Conservation (phyloP, 2,797 vertebrate species). For the Cottoperca gobio region DNA sequence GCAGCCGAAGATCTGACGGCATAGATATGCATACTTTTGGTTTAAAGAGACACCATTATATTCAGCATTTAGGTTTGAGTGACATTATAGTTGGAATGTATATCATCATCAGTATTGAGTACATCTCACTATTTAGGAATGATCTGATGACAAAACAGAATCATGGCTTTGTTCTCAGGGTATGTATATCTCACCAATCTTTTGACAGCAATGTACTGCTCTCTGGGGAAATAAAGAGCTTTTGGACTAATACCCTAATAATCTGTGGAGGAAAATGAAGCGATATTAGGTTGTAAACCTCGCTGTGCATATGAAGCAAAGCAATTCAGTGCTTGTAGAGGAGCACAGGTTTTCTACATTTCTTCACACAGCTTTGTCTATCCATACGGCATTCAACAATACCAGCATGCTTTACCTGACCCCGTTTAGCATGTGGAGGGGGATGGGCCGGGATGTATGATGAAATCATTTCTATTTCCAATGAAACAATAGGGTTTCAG, state of each 20-base stretch:
- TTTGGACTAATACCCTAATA: slow-evolving; percentile 69
- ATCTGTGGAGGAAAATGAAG: slow-evolving; percentile 68
- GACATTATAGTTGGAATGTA: slow-evolving; percentile 7
- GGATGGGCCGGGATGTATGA: background rate
- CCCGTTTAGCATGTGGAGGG: background rate
- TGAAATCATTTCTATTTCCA: slow-evolving; percentile 17
- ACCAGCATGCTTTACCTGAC: slow-evolving; percentile 1
- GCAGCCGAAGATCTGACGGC: background rate
- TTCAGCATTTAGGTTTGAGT: background rate
- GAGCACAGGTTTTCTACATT: background rate
- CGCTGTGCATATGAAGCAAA: slow-evolving; percentile 55
- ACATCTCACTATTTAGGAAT: slow-evolving; percentile 39
- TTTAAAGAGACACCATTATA: background rate
- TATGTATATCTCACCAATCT: slow-evolving; percentile 50
- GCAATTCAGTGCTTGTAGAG: background rate
- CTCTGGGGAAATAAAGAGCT: slow-evolving; percentile 72
- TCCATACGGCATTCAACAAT: background rate
- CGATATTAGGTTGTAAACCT: slow-evolving; percentile 59
- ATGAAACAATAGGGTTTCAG: background rate
- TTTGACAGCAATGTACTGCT: slow-evolving; percentile 62
- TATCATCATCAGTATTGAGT: background rate
- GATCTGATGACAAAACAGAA: slow-evolving; percentile 44
- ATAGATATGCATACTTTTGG: background rate
- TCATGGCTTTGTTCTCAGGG: slow-evolving; percentile 23
- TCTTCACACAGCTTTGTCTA: background rate